Percentiles rank a stretch among this genome's conserved stretches.
Conservation (phyloP, 2,113 vertebrate genomes). For the Notiomystis cincta region DNA sequence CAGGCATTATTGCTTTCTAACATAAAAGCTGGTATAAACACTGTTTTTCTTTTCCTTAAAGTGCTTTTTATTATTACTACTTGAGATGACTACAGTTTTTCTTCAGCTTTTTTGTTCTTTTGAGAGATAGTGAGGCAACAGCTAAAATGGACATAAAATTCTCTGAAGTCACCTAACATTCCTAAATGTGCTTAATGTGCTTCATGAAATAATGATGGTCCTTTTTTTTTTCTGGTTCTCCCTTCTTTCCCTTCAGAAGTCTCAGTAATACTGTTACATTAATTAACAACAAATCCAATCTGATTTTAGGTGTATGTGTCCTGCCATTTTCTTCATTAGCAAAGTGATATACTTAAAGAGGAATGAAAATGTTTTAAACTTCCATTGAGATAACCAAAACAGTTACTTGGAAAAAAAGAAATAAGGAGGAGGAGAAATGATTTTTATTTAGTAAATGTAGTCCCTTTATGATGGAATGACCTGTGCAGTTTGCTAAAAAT, state of each 20-base stretch:
- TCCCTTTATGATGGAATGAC: not conserved
- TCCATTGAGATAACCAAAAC: not conserved
- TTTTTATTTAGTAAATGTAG: not conserved
- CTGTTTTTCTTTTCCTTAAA: slow-evolving; percentile 10
- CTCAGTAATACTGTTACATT: not conserved
- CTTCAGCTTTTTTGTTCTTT: not conserved
- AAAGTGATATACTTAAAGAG: not conserved
- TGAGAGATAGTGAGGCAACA: not conserved
- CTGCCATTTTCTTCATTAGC: not conserved
- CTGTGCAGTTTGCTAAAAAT: not conserved
- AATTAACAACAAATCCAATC: not conserved
- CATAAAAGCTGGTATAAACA: not conserved
- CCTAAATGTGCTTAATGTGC: not conserved
- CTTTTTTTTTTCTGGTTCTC: not conserved
- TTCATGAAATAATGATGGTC: not conserved
- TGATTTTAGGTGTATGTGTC: not conserved
- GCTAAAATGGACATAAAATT: not conserved
- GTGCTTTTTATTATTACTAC: not conserved
- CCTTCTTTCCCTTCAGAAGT: not conserved
- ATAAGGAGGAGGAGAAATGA: fast-evolving
- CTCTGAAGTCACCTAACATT: not conserved
- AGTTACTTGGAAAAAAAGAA: not conserved
- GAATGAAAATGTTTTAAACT: not conserved
- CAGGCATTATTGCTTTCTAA: not conserved
- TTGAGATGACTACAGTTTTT: not conserved